These are phyloP conservation scores for Trematomus loennbergii DNA, from an alignment of 2,113 vertebrate genomes.

Conservation along the genomic window DNA sequence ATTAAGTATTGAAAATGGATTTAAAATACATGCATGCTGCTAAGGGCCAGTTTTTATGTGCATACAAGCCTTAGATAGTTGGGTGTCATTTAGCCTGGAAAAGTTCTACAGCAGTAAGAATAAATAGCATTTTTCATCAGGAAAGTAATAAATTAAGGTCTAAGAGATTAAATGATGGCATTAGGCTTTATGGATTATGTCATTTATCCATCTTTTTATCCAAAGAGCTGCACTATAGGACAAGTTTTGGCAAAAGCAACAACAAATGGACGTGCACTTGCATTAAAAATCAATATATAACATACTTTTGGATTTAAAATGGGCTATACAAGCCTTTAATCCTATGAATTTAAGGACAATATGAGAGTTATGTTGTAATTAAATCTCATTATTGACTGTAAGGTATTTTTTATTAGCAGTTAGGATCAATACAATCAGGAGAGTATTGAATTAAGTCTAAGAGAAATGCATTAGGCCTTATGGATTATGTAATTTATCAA, in stretches of 20 bases:
- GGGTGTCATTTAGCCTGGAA: background rate
- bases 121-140: background rate
- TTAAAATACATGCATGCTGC: slow-evolving; percentile 54
- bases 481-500: slow-evolving; percentile 56
- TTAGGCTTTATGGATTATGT: slow-evolving; percentile 60
- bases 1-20: slow-evolving; percentile 64
- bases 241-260: slow-evolving; percentile 8
- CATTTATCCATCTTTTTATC: slow-evolving; percentile 23
- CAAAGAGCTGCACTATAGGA: background rate
- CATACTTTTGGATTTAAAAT: too few species aligned
- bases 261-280: too few species aligned
- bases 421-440: background rate
- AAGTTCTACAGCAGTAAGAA: background rate
- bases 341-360: too few species aligned
- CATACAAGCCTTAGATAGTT: background rate
- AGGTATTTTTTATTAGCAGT: background rate
- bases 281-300: too few species aligned
- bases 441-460: background rate
- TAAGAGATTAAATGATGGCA: background rate
- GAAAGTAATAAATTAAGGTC: background rate
- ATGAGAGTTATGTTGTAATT: too few species aligned
- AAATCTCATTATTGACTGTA: too few species aligned
- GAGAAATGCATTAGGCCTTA: slow-evolving; percentile 38
- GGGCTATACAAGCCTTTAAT: too few species aligned
- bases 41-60: slow-evolving; percentile 22